phyloP scores from a whole-genome alignment of 2,888 invertebrate genomes.

The Acrobasis repandana region DNA sequence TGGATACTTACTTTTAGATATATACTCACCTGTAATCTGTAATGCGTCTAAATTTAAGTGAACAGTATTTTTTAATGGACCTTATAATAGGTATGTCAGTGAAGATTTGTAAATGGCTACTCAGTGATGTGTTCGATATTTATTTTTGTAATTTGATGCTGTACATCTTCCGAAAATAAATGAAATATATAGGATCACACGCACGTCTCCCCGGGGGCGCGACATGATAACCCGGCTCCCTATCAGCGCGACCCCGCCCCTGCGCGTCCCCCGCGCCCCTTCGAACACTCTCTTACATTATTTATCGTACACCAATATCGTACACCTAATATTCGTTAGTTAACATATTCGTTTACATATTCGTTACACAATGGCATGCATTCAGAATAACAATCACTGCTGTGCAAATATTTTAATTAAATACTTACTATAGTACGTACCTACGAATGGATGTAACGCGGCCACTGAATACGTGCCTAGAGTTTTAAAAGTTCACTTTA shows the following conservation, averaged over 20 bases:
- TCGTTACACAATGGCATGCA: constrained; percentile 5
- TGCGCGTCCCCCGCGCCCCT: background rate
- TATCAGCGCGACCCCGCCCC: background rate
- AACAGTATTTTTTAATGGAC: too few species aligned
- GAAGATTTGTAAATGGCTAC: too few species aligned
- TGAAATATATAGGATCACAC: too few species aligned
- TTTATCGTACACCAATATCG: constrained; percentile 4
- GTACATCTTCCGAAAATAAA: too few species aligned
- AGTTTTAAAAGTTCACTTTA: background rate
- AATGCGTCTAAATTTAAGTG: too few species aligned
- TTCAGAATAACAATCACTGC: constrained; percentile 13
- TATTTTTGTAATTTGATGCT: too few species aligned
- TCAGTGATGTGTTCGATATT: too few species aligned
- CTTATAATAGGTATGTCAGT: too few species aligned
- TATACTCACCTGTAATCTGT: too few species aligned
- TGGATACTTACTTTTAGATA: too few species aligned
- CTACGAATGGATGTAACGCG: background rate
- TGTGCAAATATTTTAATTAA: constrained; percentile 7
- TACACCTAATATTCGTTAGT: constrained; percentile 12
- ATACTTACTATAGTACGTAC: too few species aligned
- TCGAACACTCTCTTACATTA: background rate
- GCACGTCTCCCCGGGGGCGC: background rate
- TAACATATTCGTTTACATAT: background rate
- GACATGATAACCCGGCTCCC: constrained; percentile 1
- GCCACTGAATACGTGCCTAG: background rate